A percentile compares a stretch with the other conserved stretches of the same genome.
phyloP scores from a whole-genome alignment of 2,888 invertebrate species.

The Parthenolecanium corni region DNA sequence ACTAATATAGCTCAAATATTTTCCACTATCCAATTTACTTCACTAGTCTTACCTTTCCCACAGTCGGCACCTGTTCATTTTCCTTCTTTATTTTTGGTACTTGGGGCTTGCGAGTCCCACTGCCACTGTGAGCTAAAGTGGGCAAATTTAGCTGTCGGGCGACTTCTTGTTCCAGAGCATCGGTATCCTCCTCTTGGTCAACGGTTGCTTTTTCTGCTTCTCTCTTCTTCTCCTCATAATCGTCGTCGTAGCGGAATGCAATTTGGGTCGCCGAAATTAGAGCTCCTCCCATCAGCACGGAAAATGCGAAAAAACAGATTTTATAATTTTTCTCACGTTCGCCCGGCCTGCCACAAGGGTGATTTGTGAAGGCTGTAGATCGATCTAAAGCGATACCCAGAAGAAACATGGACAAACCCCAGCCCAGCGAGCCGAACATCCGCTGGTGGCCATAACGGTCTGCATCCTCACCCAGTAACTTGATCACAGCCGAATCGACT shows the following conservation, averaged over 20 bases:
- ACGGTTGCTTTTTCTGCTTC: constrained; percentile 34
- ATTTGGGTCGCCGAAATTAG: constrained; percentile 84
- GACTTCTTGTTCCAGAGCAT: constrained; percentile 69
- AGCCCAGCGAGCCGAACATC: constrained; percentile 95
- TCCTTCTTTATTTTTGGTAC: constrained; percentile 2
- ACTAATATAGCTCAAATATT: too few relatives aligned
- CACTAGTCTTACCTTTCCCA: constrained; percentile 31
- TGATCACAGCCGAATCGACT: constrained; percentile 84
- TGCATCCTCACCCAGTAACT: constrained; percentile 75
- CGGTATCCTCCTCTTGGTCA: constrained; percentile 54
- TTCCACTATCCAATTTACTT: neutral
- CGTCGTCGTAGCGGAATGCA: constrained; percentile 45
- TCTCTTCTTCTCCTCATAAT: constrained; percentile 43
- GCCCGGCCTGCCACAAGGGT: constrained; percentile 74
- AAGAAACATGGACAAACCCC: constrained; percentile 98
- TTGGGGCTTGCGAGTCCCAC: constrained; percentile 6
- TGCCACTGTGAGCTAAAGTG: constrained; percentile 44
- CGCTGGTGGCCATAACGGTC: constrained; percentile 89
- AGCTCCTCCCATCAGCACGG: constrained; percentile 87
- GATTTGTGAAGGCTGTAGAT: constrained; percentile 86
- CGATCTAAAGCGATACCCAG: constrained; percentile 93
- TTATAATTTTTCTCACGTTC: constrained; percentile 94
- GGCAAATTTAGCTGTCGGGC: constrained; percentile 73
- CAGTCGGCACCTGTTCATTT: constrained; percentile 18
- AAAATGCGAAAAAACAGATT: constrained; percentile 95